phyloP scores from a whole-genome alignment of 2,888 invertebrate genomes.

The Adelognathus sp. region DNA sequence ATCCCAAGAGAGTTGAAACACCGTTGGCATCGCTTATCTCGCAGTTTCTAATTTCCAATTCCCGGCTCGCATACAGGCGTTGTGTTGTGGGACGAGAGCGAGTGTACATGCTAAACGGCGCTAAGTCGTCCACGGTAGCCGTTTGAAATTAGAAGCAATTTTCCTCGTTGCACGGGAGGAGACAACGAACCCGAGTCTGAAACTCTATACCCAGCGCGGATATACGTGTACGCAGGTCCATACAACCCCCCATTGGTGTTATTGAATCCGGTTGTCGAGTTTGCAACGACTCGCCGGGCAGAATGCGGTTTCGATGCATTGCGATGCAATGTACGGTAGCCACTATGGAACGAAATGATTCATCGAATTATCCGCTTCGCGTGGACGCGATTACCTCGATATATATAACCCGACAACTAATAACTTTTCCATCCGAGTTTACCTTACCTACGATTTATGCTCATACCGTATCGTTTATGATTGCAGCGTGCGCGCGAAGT shows the following conservation, averaged over 20 bases:
- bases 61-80: no score
- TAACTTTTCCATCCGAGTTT: conserved; percentile 8
- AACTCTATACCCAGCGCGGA: conserved; percentile 31
- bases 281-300: conserved; percentile 19
- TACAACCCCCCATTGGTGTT: background rate
- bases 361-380: conserved; percentile 47
- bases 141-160: conserved; percentile 58
- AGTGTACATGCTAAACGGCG: conserved; percentile 44
- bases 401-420: conserved; percentile 8
- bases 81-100: no score
- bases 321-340: no score
- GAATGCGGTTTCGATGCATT: background rate
- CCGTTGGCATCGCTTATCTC: conserved; percentile 41
- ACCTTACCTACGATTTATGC: background rate
- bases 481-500: conserved; percentile 10
- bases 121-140: conserved; percentile 49
- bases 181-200: conserved; percentile 54
- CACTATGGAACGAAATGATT: conserved; percentile 34
- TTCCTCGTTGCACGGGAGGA: conserved; percentile 27
- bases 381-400: conserved; percentile 26
- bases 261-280: conserved; percentile 28
- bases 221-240: background rate
- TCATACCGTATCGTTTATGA: background rate
- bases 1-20: conserved; percentile 22
- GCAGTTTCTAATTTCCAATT: conserved; percentile 51